Conservation (phyloP, 2,797 vertebrate species). For the Lacerta viridis region DNA sequence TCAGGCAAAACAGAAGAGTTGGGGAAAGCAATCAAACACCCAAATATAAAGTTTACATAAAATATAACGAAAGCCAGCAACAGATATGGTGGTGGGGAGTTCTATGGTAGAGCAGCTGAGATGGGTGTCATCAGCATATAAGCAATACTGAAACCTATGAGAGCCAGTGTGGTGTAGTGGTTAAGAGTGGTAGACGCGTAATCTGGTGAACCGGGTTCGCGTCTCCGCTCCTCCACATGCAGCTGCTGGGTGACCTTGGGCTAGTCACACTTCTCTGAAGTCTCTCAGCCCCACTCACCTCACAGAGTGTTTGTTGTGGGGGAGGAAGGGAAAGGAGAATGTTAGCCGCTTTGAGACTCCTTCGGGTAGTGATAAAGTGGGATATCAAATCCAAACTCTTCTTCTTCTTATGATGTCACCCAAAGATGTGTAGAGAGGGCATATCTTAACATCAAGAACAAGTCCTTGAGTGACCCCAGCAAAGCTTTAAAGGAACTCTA, state of each 20-base stretch:
- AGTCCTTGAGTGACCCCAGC: background rate
- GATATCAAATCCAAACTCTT: too few relatives aligned
- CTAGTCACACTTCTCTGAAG: too few relatives aligned
- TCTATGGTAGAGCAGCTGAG: background rate
- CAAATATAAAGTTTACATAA: background rate
- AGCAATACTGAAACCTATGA: background rate
- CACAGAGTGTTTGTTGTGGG: too few relatives aligned
- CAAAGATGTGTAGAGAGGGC: background rate
- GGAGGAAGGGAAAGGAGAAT: too few relatives aligned
- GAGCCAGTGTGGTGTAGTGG: too few relatives aligned
- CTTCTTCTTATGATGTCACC: background rate
- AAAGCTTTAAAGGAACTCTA: background rate
- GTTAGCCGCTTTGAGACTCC: too few relatives aligned
- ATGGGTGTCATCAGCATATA: background rate
- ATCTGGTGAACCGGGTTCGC: too few relatives aligned
- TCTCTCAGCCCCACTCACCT: too few relatives aligned
- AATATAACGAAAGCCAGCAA: background rate
- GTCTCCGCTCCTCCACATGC: too few relatives aligned
- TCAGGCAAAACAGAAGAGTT: background rate
- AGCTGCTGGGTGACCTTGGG: too few relatives aligned
- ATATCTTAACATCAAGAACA: background rate
- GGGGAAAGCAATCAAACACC: background rate
- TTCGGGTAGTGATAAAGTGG: too few relatives aligned
- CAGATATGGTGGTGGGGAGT: background rate
- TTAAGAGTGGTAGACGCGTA: too few relatives aligned